A percentile compares a stretch with the other conserved stretches of the same genome.
Conservation (phyloP, 2,797 vertebrate genomes). For the Microchirus variegatus region DNA sequence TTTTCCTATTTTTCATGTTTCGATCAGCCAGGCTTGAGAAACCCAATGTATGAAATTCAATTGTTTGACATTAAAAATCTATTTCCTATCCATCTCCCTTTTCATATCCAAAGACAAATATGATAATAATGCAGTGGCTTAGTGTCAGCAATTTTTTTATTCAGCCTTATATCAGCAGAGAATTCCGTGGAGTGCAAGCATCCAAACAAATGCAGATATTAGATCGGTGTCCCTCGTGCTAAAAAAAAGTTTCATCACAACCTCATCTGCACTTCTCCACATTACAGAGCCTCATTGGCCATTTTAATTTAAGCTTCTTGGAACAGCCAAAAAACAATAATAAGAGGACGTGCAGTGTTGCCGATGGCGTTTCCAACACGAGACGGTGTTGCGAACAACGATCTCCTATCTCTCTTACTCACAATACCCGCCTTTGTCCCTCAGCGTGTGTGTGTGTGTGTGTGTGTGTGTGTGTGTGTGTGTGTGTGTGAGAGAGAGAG, state of each 20-base stretch:
- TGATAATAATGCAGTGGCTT: background rate
- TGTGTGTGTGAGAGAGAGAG: background rate
- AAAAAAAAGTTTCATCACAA: background rate
- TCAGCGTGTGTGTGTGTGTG: background rate
- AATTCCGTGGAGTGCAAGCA: conserved; percentile 3
- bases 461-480: background rate
- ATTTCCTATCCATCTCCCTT: no score
- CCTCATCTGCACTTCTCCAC: conserved; percentile 15
- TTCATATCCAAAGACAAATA: no score
- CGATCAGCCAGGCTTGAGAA: no score
- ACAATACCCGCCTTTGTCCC: background rate
- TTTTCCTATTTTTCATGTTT: no score
- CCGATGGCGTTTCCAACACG: conserved; percentile 25
- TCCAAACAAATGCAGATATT: conserved; percentile 27
- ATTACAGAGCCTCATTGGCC: conserved; percentile 41
- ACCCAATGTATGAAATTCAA: no score
- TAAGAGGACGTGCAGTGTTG: conserved; percentile 11
- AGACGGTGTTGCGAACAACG: conserved; percentile 33
- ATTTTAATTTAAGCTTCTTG: conserved; percentile 42
- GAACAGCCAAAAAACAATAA: conserved; percentile 21
- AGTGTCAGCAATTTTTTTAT: background rate
- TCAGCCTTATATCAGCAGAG: background rate
- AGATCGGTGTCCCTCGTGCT: conserved; percentile 32
- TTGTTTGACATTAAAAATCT: no score
- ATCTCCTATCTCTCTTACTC: conserved; percentile 33